A percentile compares a stretch with the other conserved stretches of the same genome.
Evolutionary conservation across 2,113 vertebrate species (phyloP).

Genomic region (Cichladusa arquata): DNA sequence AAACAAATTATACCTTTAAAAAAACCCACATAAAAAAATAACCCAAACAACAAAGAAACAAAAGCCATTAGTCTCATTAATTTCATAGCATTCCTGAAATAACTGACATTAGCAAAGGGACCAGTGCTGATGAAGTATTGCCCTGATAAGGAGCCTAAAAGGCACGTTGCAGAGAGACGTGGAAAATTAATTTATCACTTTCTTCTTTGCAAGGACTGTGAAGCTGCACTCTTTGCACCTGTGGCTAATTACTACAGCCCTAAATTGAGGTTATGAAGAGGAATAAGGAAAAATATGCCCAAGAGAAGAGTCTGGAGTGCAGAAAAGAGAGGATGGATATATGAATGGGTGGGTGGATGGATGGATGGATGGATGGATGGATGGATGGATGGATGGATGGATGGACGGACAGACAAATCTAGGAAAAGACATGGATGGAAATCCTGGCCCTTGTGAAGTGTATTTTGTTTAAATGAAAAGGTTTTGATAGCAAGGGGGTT

Average conservation of each 20-base stretch:
- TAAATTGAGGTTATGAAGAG: background rate
- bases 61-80: conserved; percentile 26
- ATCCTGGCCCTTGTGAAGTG: background rate
- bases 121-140: background rate
- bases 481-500: accelerated
- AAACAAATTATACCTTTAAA: background rate
- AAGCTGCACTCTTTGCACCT: background rate
- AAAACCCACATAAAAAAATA: background rate
- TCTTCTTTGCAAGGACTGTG: background rate
- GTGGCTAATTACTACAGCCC: background rate
- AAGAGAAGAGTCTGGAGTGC: background rate
- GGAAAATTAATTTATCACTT: conserved; percentile 35
- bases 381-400: background rate
- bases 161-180: background rate
- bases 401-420: background rate
- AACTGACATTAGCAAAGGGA: conserved; percentile 19
- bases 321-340: background rate
- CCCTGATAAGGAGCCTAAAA: background rate
- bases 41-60: background rate
- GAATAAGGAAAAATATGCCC: background rate
- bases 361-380: background rate
- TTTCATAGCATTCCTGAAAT: conserved; percentile 27
- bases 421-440: background rate
- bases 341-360: background rate
- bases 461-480: background rate